phyloP scores from a whole-genome alignment of 2,888 invertebrate species.

The Lasioglossum malachurum region DNA sequence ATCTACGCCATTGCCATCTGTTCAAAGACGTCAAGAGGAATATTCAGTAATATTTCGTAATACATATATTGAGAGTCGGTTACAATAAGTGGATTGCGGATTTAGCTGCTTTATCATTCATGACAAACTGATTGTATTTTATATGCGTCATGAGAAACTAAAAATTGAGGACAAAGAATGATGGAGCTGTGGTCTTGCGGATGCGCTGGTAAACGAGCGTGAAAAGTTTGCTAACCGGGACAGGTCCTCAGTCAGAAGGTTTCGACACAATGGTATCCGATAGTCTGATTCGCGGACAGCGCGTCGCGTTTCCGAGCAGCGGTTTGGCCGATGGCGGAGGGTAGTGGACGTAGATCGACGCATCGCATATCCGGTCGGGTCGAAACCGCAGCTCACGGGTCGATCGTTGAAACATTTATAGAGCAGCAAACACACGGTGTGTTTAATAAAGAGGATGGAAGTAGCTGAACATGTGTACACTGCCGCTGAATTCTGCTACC shows the following conservation, averaged over 20 bases:
- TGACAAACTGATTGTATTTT: too few relatives aligned
- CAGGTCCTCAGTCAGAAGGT: not conserved
- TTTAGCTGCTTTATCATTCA: not conserved
- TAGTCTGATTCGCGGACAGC: not conserved
- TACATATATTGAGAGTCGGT: too few relatives aligned
- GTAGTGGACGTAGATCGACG: conserved; percentile 41
- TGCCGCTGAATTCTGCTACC: conserved; percentile 34
- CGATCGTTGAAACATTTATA: conserved; percentile 69
- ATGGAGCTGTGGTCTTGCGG: not conserved
- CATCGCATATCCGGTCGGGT: conserved; percentile 57
- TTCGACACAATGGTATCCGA: not conserved
- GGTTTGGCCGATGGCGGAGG: conserved; percentile 28
- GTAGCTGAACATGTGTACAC: conserved; percentile 59
- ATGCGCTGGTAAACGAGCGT: not conserved
- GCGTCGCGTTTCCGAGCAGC: conserved; percentile 34
- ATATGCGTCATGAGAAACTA: not conserved
- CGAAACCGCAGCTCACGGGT: conserved; percentile 54
- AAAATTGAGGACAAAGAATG: not conserved
- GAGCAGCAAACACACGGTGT: conserved; percentile 63
- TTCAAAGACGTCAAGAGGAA: too few relatives aligned
- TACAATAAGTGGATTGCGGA: not conserved
- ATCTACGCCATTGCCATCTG: not conserved
- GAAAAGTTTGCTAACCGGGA: not conserved
- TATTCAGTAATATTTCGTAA: too few relatives aligned
- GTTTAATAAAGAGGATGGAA: conserved; percentile 71